Evolutionary conservation across 2,888 invertebrate species (phyloP), one percentile per base, ranked within the genome.

Genomic region (Cotesia congregata): DNA sequence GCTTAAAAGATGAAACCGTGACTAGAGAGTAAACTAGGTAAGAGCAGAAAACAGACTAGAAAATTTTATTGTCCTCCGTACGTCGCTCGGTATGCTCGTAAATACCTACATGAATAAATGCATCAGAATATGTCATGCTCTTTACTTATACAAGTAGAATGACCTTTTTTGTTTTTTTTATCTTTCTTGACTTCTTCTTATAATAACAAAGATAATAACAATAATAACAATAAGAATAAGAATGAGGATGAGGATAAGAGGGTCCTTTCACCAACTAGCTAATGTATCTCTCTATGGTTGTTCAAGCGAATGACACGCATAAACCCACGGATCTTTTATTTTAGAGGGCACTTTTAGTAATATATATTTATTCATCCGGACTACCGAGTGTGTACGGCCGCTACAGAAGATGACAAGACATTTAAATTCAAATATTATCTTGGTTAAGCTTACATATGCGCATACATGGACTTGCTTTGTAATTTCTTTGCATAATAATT

Each of bases 341-440:
- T 50, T 67, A 73, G 50, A 65, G 71, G 39, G 59, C 20, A 40
- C n/a, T 62, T 67, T 64, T 15, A 41, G 67, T 68, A 67, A 40
- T 64, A 38, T 65, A 64, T 74, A 50, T 5, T 41, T 64, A 61
- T 59, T 15, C 30, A 30, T 30, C 30, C 30, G 30, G 30, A 30
- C 30, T 30, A 30, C 30, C 30, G 30, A 30, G 30, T 69, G 40
- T 15, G 15, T 15, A 61, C 40, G 50, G 5, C 40, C 50, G 20
- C 64, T 50, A 20, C 17, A 65, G n/a, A 39, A 17, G n/a, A 74
- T 59, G 77, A 72, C 59, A 67, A 77, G 78, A 73, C 83, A 84
- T 86, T 86, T 85, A 85, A 85, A 86, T 87, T 85, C 84, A 85
- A 85, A 86, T 87, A 83, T 83, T 83, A 84, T 84, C 83, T 81